Base-by-base conservation (phyloP, 2,113 vertebrate genomes). In the Arizona elegans region DNA sequence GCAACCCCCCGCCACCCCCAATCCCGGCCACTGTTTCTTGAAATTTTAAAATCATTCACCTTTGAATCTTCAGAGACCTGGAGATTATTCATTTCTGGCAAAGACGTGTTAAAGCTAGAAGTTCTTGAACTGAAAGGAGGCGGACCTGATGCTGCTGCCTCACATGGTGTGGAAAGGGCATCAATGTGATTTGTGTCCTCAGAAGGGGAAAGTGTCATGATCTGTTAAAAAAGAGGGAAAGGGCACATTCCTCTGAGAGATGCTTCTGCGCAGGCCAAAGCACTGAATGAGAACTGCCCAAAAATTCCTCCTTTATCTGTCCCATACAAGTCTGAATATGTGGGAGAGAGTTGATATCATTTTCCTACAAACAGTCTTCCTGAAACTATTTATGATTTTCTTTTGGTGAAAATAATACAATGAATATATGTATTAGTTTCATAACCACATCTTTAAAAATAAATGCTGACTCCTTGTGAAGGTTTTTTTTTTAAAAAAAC, bases 51-150 rank as follows among this genome's bases (percentile, higher is more conserved):
- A 94, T 94, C 97, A 96, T 98, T 98, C 97, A 98, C 98, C 98
- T 98, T 98, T 96, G 98, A 97, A 94, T 97, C 97, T 97, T 99
- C 99, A 97, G 99, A 98, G 97, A 99, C 98, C 96, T 98, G 98
- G 94, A 98, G 98, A 97, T 98, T 98, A 96, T 98, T 98, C 97
- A 98, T 97, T 96, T 98, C 98, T 86, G 98, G 97, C 97, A 98
- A 97, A 94, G 98, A 97, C 88, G 97, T 96, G 85, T 98, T 98
- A 94, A 99, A 99, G 95, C 97, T 97, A 29, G 98, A 97, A 19
- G 98, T 97, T 97, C 97, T 98, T 95, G 98, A 96, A 96, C 97
- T 98, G 94, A 98, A 98, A 97, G 98, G 96, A 94, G 97, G 98
- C 33, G 98, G 96, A 88, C 98, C 98, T 56, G 98, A 96, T 29